Conservation (phyloP, 2,888 invertebrate species). For the Bombylius major region DNA sequence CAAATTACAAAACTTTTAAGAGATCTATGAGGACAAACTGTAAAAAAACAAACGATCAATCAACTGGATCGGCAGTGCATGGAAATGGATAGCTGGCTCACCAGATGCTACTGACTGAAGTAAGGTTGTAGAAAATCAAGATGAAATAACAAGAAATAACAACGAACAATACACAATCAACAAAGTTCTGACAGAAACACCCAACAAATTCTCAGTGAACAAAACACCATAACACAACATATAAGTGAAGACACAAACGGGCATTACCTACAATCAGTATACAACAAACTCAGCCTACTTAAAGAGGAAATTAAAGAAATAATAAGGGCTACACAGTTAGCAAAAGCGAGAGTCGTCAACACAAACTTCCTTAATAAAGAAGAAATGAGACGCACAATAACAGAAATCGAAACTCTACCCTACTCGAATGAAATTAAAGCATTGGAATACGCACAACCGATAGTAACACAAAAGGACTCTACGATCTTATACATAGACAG, state of each 20-base stretch:
- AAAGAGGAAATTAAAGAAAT: neutral
- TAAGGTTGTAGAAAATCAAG: neutral
- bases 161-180: neutral
- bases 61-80: constrained; percentile 1
- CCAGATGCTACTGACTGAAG: constrained; percentile 1
- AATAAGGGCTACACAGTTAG: neutral
- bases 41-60: neutral
- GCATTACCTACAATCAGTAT: neutral
- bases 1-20: neutral
- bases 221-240: neutral
- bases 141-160: neutral
- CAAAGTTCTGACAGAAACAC: neutral
- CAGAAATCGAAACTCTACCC: neutral
- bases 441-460: neutral
- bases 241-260: neutral
- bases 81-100: neutral
- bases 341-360: neutral
- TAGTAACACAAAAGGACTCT: neutral
- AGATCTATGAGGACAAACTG: neutral
- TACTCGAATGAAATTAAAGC: neutral
- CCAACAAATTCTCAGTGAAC: neutral
- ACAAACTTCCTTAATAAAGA: neutral
- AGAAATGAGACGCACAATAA: neutral
- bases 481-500: neutral
- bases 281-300: neutral